Conservation (phyloP, 2,888 invertebrate species). For the Stenodema calcarata region DNA sequence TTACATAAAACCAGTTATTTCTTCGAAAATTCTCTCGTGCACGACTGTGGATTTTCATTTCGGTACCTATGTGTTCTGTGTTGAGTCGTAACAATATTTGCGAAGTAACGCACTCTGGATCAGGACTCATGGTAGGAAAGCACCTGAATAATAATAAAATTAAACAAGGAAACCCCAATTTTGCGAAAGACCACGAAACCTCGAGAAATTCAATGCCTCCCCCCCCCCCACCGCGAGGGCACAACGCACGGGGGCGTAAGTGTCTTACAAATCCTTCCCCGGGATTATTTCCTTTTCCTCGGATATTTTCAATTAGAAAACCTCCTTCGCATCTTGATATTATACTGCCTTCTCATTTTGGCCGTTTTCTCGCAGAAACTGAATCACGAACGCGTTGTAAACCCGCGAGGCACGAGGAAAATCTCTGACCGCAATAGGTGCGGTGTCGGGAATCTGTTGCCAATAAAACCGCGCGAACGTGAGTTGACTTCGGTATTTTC, state of each 20-base stretch:
- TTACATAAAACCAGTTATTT: no score
- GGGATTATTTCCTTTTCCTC: neutral
- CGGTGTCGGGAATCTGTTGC: conserved; percentile 3
- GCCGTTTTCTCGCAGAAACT: neutral
- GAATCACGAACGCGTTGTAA: neutral
- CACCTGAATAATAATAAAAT: no score
- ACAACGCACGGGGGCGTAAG: neutral
- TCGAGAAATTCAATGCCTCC: no score
- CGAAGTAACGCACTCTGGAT: no score
- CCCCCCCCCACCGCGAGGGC: no score
- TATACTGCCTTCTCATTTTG: neutral
- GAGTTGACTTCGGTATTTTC: neutral
- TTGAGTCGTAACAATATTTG: no score
- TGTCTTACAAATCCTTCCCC: neutral
- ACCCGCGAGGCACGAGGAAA: neutral
- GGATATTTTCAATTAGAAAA: neutral
- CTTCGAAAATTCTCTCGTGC: no score
- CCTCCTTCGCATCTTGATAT: neutral
- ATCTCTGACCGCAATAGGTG: neutral
- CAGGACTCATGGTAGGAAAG: no score
- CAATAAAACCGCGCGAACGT: conserved; percentile 4
- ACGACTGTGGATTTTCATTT: no score
- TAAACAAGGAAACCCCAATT: no score
- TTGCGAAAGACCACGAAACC: no score
- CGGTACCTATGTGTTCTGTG: no score